Conservation (phyloP, 2,797 vertebrate species). For the Notolabrus celidotus region DNA sequence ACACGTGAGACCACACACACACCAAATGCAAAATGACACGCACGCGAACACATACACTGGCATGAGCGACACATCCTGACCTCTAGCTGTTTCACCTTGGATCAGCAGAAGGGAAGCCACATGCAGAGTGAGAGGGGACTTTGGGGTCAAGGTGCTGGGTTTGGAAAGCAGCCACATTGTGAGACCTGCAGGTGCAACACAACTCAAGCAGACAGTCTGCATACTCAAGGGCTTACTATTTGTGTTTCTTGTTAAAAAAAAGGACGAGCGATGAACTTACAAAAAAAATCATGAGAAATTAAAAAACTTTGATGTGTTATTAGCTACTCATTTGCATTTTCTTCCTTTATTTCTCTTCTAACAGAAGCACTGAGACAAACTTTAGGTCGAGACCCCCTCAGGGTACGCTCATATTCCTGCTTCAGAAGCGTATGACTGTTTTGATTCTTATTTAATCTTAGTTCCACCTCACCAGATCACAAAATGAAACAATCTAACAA, state of each 20-base stretch:
- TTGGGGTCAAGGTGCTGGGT: conserved; percentile 78
- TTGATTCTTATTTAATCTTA: conserved; percentile 9
- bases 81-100: conserved; percentile 79
- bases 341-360: background rate
- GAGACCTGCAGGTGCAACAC: conserved; percentile 45
- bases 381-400: background rate
- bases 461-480: background rate
- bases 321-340: background rate
- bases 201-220: conserved; percentile 14
- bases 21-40: conserved; percentile 31
- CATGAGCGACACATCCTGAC: conserved; percentile 81
- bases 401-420: background rate
- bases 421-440: background rate
- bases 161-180: conserved; percentile 73
- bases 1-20: conserved; percentile 46
- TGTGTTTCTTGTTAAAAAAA: conserved; percentile 3
- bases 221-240: background rate
- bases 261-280: background rate
- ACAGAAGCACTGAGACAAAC: background rate
- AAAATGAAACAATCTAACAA: background rate
- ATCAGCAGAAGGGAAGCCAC: conserved; percentile 80
- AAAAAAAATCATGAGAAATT: background rate
- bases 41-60: conserved; percentile 43
- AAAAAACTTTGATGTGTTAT: background rate
- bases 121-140: conserved; percentile 75